These are phyloP conservation scores for Pangasianodon hypophthalmus DNA, from an alignment of 2,113 vertebrate genomes.

Conservation along the genomic window DNA sequence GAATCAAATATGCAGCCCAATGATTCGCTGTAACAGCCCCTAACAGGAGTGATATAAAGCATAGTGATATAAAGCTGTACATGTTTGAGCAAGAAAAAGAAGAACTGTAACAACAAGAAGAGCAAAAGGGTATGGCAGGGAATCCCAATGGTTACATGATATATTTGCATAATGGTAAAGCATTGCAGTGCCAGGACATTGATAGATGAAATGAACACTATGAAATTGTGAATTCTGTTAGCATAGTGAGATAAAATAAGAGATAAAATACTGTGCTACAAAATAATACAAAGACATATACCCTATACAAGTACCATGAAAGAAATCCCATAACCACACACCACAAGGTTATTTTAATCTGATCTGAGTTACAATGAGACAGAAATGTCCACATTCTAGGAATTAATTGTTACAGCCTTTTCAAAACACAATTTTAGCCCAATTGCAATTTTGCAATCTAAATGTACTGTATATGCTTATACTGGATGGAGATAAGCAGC, in stretches of 20 bases:
- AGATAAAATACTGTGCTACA: too few species aligned
- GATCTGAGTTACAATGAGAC: not conserved
- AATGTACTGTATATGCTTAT: not conserved
- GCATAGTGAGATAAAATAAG: too few species aligned
- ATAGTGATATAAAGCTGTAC: not conserved
- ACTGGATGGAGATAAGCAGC: not conserved
- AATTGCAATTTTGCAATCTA: not conserved
- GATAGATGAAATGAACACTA: not conserved
- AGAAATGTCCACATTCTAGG: not conserved
- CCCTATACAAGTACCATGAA: not conserved
- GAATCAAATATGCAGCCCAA: too few species aligned
- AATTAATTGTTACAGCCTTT: not conserved
- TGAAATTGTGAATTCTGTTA: too few species aligned
- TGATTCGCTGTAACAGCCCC: too few species aligned
- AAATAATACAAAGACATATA: not conserved
- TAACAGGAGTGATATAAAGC: too few species aligned
- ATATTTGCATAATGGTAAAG: too few species aligned
- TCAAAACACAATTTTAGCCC: not conserved
- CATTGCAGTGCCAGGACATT: not conserved
- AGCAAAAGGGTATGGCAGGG: not conserved
- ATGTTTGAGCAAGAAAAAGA: not conserved
- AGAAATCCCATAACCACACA: not conserved
- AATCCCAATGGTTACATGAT: not conserved
- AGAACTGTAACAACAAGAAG: not conserved
- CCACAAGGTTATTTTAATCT: not conserved